Evolutionary conservation across 2,113 vertebrate species (phyloP).

Genomic region (Bungarus multicinctus): DNA sequence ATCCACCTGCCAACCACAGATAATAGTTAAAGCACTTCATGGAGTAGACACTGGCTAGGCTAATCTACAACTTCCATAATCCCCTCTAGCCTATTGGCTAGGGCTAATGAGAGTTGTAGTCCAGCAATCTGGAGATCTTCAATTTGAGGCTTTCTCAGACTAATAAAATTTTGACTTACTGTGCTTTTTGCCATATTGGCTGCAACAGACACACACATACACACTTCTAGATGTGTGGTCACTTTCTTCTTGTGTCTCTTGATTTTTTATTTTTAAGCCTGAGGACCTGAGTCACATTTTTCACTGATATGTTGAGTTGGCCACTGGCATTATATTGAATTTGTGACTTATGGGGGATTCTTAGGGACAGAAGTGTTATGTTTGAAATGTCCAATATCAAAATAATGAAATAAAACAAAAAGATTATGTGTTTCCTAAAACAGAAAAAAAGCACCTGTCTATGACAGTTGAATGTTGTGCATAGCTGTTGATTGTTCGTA

Average conservation of each 20-base stretch:
- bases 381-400: not conserved
- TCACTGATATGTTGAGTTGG: not conserved
- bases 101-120: not conserved
- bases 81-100: not conserved
- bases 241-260: not conserved
- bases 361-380: not conserved
- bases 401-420: not conserved
- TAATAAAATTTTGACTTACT: not conserved
- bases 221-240: not conserved
- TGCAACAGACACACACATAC: not conserved
- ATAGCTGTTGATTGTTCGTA: not conserved
- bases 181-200: not conserved
- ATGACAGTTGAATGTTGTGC: not conserved
- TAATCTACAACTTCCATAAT: not conserved
- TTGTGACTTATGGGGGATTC: not conserved
- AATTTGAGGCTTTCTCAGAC: not conserved
- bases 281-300: not conserved
- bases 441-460: not conserved
- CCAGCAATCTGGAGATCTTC: not conserved
- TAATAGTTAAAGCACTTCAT: not conserved
- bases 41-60: not conserved
- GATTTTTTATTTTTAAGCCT: not conserved
- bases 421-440: not conserved
- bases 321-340: not conserved
- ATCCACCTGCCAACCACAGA: not conserved